Conservation (phyloP, 2,113 vertebrate genomes). For the Plecotus auritus region DNA sequence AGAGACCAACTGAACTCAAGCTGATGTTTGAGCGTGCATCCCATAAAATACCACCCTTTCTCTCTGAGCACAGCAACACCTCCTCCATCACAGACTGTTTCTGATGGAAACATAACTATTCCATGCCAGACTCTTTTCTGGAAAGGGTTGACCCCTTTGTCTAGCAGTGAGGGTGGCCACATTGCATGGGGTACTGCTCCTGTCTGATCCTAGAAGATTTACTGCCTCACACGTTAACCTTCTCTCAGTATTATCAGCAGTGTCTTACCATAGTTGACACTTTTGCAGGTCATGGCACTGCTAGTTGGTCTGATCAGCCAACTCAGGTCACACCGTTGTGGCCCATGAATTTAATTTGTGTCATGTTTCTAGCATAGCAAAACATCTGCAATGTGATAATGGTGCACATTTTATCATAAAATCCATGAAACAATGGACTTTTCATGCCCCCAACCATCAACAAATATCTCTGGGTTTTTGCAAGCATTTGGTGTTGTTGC, state of each 20-base stretch:
- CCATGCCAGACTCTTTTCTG: not conserved
- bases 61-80: not conserved
- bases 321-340: not conserved
- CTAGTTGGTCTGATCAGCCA: not conserved
- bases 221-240: not conserved
- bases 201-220: not conserved
- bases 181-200: fast-evolving
- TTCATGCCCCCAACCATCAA: not conserved
- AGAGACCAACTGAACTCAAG: not conserved
- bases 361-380: not conserved
- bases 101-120: not conserved
- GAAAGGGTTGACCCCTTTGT: not conserved
- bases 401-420: not conserved
- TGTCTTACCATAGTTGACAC: not conserved
- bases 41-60: not conserved
- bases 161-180: not conserved
- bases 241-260: not conserved
- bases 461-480: not conserved
- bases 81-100: not conserved
- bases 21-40: not conserved
- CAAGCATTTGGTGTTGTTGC: not conserved
- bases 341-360: not conserved
- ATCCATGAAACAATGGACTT: not conserved
- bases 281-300: not conserved
- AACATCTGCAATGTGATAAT: not conserved